phyloP scores from a whole-genome alignment of 2,113 vertebrate species.

The Syrmaticus mikado region DNA sequence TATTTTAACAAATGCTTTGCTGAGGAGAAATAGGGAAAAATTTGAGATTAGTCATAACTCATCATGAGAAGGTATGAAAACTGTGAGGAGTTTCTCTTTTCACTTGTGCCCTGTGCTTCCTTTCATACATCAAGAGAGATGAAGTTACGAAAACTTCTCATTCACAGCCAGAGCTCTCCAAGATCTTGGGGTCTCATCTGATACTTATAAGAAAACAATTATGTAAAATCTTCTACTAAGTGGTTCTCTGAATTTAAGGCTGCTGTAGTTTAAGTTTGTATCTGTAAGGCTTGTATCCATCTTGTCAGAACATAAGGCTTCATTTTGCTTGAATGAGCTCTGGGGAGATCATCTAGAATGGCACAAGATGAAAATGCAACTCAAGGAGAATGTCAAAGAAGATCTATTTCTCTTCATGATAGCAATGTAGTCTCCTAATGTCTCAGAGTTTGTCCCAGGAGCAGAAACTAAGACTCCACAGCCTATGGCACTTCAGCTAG shows the following conservation, averaged over 20 bases:
- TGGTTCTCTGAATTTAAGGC: not conserved
- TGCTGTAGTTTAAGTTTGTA: not conserved
- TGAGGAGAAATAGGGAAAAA: not conserved
- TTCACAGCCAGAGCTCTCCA: not conserved
- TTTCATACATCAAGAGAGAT: not conserved
- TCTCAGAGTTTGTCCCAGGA: not conserved
- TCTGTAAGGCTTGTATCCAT: fast-evolving
- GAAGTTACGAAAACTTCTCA: not conserved
- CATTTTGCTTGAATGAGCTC: not conserved
- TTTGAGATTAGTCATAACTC: not conserved
- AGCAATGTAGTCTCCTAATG: fast-evolving
- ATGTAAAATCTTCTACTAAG: not conserved
- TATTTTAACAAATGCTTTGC: not conserved
- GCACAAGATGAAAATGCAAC: not conserved
- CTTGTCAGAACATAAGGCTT: not conserved
- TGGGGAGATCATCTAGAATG: not conserved
- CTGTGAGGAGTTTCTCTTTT: not conserved
- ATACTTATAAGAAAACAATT: not conserved
- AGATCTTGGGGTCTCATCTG: not conserved
- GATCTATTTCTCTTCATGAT: not conserved
- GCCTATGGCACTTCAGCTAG: not conserved
- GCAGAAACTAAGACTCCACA: not conserved
- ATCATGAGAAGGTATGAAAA: not conserved
- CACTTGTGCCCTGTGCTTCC: not conserved
- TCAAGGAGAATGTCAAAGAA: not conserved